Evolutionary conservation across 2,797 vertebrate genomes (phyloP).

Genomic region (Sternarchorhynchus goeldii): DNA sequence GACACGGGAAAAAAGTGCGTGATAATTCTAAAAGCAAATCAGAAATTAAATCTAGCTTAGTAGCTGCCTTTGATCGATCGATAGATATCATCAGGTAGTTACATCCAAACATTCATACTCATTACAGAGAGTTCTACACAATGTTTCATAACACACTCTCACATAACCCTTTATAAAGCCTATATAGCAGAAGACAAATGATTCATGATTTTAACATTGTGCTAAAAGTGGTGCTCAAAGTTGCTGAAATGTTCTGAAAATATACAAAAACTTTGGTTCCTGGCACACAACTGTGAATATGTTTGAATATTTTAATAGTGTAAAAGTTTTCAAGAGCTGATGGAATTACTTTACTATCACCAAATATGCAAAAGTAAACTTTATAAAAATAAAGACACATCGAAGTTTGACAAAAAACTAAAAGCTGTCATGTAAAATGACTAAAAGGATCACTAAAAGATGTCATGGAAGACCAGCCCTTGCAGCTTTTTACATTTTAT

Average conservation of each 20-base stretch:
- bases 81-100: background rate
- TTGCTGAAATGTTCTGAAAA: background rate
- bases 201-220: background rate
- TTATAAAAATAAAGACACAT: too few species aligned
- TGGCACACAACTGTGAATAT: background rate
- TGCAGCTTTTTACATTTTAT: too few species aligned
- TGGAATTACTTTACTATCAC: too few species aligned
- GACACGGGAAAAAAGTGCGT: too few species aligned
- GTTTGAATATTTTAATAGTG: background rate
- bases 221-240: background rate
- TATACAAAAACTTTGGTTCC: too few species aligned
- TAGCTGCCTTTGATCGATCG: background rate
- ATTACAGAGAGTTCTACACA: background rate
- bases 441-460: too few species aligned
- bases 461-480: too few species aligned
- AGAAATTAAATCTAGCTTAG: constrained; percentile 11
- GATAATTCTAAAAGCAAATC: background rate
- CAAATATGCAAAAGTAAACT: too few species aligned
- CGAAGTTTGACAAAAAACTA: too few species aligned
- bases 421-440: too few species aligned
- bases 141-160: background rate
- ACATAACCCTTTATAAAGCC: background rate
- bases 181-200: background rate
- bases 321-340: background rate
- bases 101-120: too few species aligned